Evolutionary conservation across 2,888 invertebrate species (phyloP).

Genomic region (Zelleria hepariella): DNA sequence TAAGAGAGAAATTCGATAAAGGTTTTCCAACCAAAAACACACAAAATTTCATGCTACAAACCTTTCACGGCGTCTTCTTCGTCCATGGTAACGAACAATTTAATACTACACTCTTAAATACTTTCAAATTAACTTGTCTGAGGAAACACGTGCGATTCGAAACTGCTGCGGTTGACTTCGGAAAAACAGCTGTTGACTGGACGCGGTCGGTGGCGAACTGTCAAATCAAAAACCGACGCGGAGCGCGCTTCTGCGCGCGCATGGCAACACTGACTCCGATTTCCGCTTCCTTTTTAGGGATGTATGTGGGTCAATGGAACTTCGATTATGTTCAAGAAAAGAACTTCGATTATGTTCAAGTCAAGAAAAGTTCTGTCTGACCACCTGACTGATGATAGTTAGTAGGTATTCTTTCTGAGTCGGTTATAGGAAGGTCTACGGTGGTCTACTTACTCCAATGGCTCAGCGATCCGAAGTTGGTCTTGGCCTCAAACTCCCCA

Average conservation of each 20-base stretch:
- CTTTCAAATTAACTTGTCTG: conserved; percentile 18
- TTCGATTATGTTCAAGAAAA: not conserved
- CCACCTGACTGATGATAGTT: too few species aligned
- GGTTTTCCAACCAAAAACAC: not conserved
- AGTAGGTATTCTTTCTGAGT: too few species aligned
- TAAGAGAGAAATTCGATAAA: not conserved
- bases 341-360: not conserved
- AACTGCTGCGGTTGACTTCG: conserved; percentile 37
- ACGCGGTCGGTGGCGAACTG: conserved; percentile 45
- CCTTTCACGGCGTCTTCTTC: conserved; percentile 47
- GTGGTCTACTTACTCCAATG: too few species aligned
- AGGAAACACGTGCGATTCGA: conserved; percentile 44
- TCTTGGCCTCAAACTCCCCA: too few species aligned
- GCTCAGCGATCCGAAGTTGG: too few species aligned
- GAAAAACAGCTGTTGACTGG: conserved; percentile 57
- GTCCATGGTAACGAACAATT: conserved; percentile 31
- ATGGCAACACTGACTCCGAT: conserved; percentile 31
- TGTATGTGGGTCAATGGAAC: not conserved
- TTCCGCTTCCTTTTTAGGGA: conserved; percentile 18
- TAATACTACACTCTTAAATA: not conserved
- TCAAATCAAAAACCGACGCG: conserved; percentile 49
- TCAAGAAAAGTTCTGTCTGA: too few species aligned
- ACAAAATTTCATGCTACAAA: conserved; percentile 13
- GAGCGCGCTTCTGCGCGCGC: conserved; percentile 16
- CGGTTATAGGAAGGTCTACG: too few species aligned